Percentiles rank a stretch among this genome's conserved stretches.
These are phyloP conservation scores for Cydia splendana DNA, from an alignment of 1,140 invertebrate genomes.

Conservation along the genomic window DNA sequence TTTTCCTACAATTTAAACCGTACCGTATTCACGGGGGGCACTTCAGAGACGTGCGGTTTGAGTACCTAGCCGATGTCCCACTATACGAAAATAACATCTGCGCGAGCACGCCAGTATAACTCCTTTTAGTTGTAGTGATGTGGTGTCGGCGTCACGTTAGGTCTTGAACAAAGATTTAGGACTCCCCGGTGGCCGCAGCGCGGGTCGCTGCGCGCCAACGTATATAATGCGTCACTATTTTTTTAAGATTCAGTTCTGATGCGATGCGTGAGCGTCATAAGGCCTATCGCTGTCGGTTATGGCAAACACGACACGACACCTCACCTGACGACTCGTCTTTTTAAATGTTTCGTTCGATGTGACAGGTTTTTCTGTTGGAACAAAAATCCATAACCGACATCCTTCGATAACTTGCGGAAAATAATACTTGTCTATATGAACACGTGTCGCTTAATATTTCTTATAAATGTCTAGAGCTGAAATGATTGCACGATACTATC, in stretches of 20 bases:
- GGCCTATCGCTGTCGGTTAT: not conserved
- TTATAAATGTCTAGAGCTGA: conserved; percentile 8
- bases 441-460: conserved; percentile 11
- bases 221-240: not conserved
- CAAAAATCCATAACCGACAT: not conserved
- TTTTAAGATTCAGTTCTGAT: not conserved
- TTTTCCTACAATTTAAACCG: not conserved
- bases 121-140: not conserved
- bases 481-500: conserved; percentile 2
- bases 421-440: not conserved
- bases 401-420: not conserved
- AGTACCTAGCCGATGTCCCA: too few relatives aligned
- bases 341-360: too few relatives aligned
- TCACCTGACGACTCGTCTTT: not conserved
- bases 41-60: too few relatives aligned
- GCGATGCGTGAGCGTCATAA: not conserved
- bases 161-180: not conserved
- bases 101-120: not conserved
- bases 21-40: not conserved
- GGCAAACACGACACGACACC: too few relatives aligned
- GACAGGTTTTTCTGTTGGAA: not conserved
- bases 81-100: not conserved
- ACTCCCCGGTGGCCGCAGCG: not conserved
- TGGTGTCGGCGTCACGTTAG: not conserved
- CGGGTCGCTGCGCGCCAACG: not conserved